These are phyloP conservation scores for Uloborus plumipes DNA, from an alignment of 2,888 invertebrate genomes.

Conservation along the genomic window DNA sequence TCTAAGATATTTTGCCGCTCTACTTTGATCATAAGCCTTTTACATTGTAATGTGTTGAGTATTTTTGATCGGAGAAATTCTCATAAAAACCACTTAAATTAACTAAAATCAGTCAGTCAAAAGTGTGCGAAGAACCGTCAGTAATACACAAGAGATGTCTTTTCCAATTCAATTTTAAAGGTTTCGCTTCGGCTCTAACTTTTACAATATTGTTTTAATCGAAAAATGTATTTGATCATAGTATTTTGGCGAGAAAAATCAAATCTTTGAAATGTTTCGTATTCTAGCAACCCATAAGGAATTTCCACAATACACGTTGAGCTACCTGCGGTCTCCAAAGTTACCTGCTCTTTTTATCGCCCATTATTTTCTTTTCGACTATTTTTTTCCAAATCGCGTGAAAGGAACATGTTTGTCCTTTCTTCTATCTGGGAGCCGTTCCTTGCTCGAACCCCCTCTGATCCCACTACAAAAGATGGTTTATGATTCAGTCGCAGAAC, in stretches of 20 bases:
- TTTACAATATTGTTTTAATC: background rate
- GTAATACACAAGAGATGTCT: too few relatives aligned
- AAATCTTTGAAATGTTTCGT: too few relatives aligned
- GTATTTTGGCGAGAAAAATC: too few relatives aligned
- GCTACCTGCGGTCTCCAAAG: slow-evolving; percentile 33
- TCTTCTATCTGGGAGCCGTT: background rate
- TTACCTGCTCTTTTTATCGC: slow-evolving; percentile 45
- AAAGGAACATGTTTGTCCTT: slow-evolving; percentile 47
- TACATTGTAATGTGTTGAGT: too few relatives aligned
- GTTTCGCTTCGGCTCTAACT: background rate
- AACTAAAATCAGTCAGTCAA: too few relatives aligned
- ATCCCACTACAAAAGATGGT: slow-evolving; percentile 31
- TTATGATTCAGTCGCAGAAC: slow-evolving; percentile 51
- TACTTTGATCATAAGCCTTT: background rate
- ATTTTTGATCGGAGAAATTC: too few relatives aligned
- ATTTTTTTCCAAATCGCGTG: slow-evolving; percentile 46
- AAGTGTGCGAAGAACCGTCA: too few relatives aligned
- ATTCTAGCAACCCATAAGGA: too few relatives aligned
- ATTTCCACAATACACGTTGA: background rate
- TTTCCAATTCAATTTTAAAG: too few relatives aligned
- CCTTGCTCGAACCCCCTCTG: slow-evolving; percentile 3
- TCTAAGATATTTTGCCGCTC: too few relatives aligned
- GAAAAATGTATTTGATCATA: background rate
- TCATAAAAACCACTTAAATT: too few relatives aligned
- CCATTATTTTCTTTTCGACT: slow-evolving; percentile 32